Evolutionary conservation across 2,888 invertebrate genomes (phyloP).

Genomic region (Rhaphigaster nebulosa): DNA sequence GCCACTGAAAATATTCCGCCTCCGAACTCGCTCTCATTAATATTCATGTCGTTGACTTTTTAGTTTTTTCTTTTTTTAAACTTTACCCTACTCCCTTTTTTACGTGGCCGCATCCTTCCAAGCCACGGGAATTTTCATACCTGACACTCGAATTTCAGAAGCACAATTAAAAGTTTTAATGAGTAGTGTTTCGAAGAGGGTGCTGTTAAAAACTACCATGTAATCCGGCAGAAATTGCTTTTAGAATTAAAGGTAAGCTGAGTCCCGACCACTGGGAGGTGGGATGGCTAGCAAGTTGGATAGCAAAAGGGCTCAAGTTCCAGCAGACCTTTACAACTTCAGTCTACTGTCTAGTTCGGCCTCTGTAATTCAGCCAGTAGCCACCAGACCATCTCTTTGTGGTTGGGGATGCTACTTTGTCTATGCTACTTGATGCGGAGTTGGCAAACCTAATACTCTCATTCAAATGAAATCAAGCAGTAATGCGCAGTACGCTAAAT

Average conservation of each 20-base stretch:
- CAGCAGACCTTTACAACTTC: slow-evolving; percentile 18
- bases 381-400: slow-evolving; percentile 15
- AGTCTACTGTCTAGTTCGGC: slow-evolving; percentile 15
- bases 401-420: background rate
- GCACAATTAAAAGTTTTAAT: slow-evolving; percentile 22
- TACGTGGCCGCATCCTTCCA: background rate
- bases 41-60: slow-evolving; percentile 33
- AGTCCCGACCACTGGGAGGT: background rate
- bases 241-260: slow-evolving; percentile 15
- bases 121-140: background rate
- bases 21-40: slow-evolving; percentile 30
- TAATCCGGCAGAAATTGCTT: background rate
- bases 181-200: background rate
- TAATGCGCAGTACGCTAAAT: background rate
- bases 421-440: slow-evolving; percentile 15
- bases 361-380: slow-evolving; percentile 25
- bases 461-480: slow-evolving; percentile 25
- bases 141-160: background rate
- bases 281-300: background rate
- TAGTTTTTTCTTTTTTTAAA: background rate
- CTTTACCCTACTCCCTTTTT: background rate
- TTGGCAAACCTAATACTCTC: background rate
- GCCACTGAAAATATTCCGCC: slow-evolving; percentile 26
- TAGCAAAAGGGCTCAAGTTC: slow-evolving; percentile 17
- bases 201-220: background rate